Base-by-base conservation (phyloP, 2,113 vertebrate species). In the Ascaphus truei region DNA sequence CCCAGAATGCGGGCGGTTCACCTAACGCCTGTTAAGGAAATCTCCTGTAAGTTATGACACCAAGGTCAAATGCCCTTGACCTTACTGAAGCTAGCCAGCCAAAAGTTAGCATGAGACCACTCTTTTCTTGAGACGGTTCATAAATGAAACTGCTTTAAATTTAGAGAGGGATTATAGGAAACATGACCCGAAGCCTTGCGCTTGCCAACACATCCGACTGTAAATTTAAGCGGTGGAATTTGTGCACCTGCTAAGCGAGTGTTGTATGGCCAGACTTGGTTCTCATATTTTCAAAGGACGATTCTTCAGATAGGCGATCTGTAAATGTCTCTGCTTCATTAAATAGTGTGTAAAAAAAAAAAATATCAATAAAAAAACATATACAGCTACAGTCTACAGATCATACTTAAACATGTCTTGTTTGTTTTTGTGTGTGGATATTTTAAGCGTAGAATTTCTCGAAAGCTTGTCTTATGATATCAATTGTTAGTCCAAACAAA, bases 181-280 rank as follows among this genome's bases (percentile, higher is more conserved):
- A 51, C 68, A 26, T 59, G 68, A 80, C 60, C 27, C 56, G 18
- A 69, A 72, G 39, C 41, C 62, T 43, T 36, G 18, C 55, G 20
- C 60, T 74, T 3, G 5, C 1, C 6, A 56, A 56, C 31, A 51
- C 15, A 26, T 45, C 1, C 0, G 41, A 36, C 13, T 48, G 65
- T 33, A 48, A 48, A 27, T 8, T 36, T 34, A 68, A 22, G 16
- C 13, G 6, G 29, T 22, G 13, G 26, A 23, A 31, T 56, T 41
- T 23, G 29, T 33, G 30, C 52, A 57, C 64, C 64, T 57, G 39
- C 37, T 47, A 45, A 10, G 18, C 2, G 13, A 13, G 36, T 34
- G 27, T n/a, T 63, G 22, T 16, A 50, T 36, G 10, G 27, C 5
- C 5, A 34, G 11, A 36, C 13, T 36, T 25, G 20, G 15, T 43